A percentile compares a stretch with the other conserved stretches of the same genome.
Evolutionary conservation across 2,113 vertebrate genomes (phyloP).

Genomic region (Polypterus senegalus): DNA sequence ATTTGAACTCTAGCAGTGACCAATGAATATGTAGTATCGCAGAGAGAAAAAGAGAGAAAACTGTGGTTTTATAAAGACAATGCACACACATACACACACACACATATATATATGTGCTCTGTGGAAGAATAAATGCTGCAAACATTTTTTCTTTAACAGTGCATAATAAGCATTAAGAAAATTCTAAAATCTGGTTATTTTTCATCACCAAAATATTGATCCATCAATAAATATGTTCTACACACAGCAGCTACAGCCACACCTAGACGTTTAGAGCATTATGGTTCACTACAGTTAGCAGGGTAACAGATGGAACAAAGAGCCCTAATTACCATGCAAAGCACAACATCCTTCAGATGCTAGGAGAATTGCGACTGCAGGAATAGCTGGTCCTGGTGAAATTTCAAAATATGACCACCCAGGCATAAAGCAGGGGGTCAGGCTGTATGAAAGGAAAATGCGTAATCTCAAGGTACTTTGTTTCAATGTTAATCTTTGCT

Average conservation of each 20-base stretch:
- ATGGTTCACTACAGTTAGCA: slow-evolving; percentile 33
- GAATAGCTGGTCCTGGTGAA: slow-evolving; percentile 55
- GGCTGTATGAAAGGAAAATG: slow-evolving; percentile 14
- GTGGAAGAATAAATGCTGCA: too few relatives aligned
- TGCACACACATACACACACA: too few relatives aligned
- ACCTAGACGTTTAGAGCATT: slow-evolving; percentile 16
- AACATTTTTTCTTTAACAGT: too few relatives aligned
- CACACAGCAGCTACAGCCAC: neutral
- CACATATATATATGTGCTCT: too few relatives aligned
- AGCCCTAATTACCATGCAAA: slow-evolving; percentile 69
- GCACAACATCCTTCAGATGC: slow-evolving; percentile 67
- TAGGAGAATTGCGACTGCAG: slow-evolving; percentile 64
- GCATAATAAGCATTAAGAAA: too few relatives aligned
- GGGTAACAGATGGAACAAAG: slow-evolving; percentile 62
- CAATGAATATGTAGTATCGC: too few relatives aligned
- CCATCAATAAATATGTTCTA: too few relatives aligned
- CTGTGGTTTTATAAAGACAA: too few relatives aligned
- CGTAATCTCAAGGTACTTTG: slow-evolving; percentile 10
- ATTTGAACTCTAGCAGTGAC: too few relatives aligned
- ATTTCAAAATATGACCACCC: slow-evolving; percentile 67
- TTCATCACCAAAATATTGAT: too few relatives aligned
- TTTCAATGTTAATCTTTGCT: slow-evolving; percentile 15
- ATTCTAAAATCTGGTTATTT: too few relatives aligned
- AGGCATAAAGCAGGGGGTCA: slow-evolving; percentile 51
- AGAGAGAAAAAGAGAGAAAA: too few relatives aligned